Base-by-base conservation (phyloP, 2,797 vertebrate species). In the Lepilemur ruficaudatus region DNA sequence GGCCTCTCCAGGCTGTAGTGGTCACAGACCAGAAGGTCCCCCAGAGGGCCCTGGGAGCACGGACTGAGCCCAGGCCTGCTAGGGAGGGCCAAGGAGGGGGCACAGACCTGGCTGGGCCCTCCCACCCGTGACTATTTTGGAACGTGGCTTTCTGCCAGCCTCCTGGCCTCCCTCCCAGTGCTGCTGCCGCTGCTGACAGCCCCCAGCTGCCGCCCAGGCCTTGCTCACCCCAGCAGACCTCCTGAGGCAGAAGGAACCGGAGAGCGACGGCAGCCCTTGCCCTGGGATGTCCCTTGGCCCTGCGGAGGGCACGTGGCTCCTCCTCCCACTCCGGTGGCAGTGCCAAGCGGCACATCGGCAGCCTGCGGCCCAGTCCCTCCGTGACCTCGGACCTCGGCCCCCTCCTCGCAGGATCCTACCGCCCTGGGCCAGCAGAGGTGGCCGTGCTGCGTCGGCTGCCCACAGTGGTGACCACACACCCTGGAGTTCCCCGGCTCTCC, bases 91-190 rank as follows among this genome's bases (percentile, higher is more conserved):
- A 4, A 14, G 14, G 48, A 15, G 48, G 48, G 48, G 48, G 48
- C 48, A 14, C 48, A 55, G 63, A 85, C 43, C 12, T 52, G 57
- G 81, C 50, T 17, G 2, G 50, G 63, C n/a, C 75, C 87, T 48
- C 89, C 76, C 50, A 35, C 57, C 59, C 1, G 14, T 7, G 32
- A 57, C 97, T 97, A 94, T 97, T 97, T 59, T 17, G 59, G 85
- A 85, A 92, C 14, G 32, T 20, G 70, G 75, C 94, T 75, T 10
- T 61, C 32, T 41, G 72, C 93, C 95, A 89, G 69, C 48, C 90
- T 50, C 48, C 92, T 81, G 72, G 88, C 89, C 70, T 61, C 7
- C 59, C 32, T 91, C 92, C 83, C 32, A 17, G 5, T 15, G 81
- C 67, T 63, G 57, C 72, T 22, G 5, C 48, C 17, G 85, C 50